phyloP scores from a whole-genome alignment of 1,140 invertebrate genomes.

The Hormaphis cornu region DNA sequence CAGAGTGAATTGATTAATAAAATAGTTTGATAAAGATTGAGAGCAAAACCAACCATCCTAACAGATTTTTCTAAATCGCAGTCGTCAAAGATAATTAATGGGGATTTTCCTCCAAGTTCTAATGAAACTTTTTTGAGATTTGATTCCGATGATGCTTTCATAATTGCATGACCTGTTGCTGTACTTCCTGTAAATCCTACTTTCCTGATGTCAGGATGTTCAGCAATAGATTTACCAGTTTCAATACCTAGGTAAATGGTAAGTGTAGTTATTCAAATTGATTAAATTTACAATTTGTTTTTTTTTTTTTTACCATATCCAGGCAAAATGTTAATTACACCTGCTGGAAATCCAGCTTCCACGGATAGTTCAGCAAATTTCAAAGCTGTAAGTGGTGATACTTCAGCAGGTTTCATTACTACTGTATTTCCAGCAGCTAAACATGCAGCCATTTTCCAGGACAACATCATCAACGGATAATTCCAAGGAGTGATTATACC shows the following conservation, averaged over 20 bases:
- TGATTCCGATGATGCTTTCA: slow-evolving; percentile 75
- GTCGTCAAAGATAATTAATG: slow-evolving; percentile 85
- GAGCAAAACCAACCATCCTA: slow-evolving; percentile 56
- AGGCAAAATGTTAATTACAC: slow-evolving; percentile 87
- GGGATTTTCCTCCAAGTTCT: slow-evolving; percentile 91
- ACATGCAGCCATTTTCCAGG: slow-evolving; percentile 96
- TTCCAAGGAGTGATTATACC: slow-evolving; percentile 96
- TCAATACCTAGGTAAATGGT: slow-evolving; percentile 47
- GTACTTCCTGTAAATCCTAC: slow-evolving; percentile 93
- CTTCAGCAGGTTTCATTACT: slow-evolving; percentile 58
- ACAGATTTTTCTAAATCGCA: slow-evolving; percentile 89
- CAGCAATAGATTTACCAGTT: slow-evolving; percentile 73
- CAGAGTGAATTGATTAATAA: background rate
- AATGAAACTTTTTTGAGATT: slow-evolving; percentile 90
- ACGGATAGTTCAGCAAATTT: slow-evolving; percentile 86
- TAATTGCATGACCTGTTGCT: slow-evolving; percentile 73
- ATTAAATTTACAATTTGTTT: background rate
- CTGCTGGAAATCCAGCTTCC: slow-evolving; percentile 79
- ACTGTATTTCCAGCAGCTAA: slow-evolving; percentile 81
- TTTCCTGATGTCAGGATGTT: slow-evolving; percentile 75
- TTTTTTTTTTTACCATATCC: slow-evolving; percentile 54
- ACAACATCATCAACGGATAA: slow-evolving; percentile 95
- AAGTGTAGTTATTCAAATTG: background rate
- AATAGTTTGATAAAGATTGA: background rate
- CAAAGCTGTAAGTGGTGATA: slow-evolving; percentile 79